phyloP scores from a whole-genome alignment of 2,113 vertebrate genomes.

The Neoarius graeffei region DNA sequence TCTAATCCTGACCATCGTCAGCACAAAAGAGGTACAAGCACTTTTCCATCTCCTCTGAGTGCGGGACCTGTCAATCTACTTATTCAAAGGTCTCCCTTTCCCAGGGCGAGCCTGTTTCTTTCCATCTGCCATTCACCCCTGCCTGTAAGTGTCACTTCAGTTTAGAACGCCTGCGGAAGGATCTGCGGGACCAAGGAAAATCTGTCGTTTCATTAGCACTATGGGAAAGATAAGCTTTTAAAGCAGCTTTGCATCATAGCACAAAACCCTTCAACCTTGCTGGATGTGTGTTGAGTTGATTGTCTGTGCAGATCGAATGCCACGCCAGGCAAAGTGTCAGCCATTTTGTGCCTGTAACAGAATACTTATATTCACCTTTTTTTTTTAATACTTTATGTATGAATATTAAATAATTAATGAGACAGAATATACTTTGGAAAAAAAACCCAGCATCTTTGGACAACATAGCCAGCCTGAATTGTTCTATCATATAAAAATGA shows the following conservation, averaged over 20 bases:
- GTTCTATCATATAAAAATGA: not conserved
- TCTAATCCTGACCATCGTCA: slow-evolving; percentile 60
- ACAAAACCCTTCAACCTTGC: slow-evolving; percentile 35
- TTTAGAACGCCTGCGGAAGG: slow-evolving; percentile 63
- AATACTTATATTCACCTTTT: slow-evolving; percentile 1
- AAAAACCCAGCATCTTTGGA: not conserved
- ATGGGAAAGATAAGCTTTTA: slow-evolving; percentile 53
- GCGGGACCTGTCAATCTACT: slow-evolving; percentile 69
- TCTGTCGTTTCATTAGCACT: slow-evolving; percentile 65
- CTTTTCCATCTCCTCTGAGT: slow-evolving; percentile 69
- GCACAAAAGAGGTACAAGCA: slow-evolving; percentile 63
- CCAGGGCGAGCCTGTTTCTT: slow-evolving; percentile 65
- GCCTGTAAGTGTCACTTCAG: slow-evolving; percentile 71
- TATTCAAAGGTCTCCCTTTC: slow-evolving; percentile 67
- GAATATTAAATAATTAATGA: not conserved
- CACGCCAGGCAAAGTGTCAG: slow-evolving; percentile 27
- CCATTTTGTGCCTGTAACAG: not conserved
- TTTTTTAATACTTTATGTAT: not conserved
- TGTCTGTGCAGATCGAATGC: slow-evolving; percentile 36
- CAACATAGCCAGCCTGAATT: not conserved
- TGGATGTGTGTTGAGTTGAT: slow-evolving; percentile 35
- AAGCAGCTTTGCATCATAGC: slow-evolving; percentile 40
- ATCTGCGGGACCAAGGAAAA: slow-evolving; percentile 47
- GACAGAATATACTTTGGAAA: not conserved
- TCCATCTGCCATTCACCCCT: slow-evolving; percentile 56